phyloP scores from a whole-genome alignment of 2,888 invertebrate species.

The Aethes cnicana region DNA sequence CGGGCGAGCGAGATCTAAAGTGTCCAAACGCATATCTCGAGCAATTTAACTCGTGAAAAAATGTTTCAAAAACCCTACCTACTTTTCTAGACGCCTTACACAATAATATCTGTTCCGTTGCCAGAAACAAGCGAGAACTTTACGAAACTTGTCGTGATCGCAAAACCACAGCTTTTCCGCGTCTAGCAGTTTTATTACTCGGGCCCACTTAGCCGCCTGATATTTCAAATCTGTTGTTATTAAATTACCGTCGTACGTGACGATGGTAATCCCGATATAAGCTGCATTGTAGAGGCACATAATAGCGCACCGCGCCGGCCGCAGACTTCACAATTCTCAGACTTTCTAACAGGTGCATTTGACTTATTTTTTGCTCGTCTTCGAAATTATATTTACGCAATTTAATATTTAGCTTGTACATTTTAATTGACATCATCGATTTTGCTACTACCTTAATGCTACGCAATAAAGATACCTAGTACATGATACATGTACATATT shows the following conservation, averaged over 20 bases:
- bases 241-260: slow-evolving; percentile 52
- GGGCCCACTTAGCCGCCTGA: slow-evolving; percentile 49
- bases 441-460: neutral
- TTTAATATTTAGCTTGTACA: slow-evolving; percentile 1
- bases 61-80: slow-evolving; percentile 38
- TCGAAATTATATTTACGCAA: slow-evolving; percentile 3
- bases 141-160: slow-evolving; percentile 74
- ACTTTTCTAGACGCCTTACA: slow-evolving; percentile 60
- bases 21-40: slow-evolving; percentile 27
- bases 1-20: slow-evolving; percentile 13
- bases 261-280: slow-evolving; percentile 42
- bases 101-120: slow-evolving; percentile 53
- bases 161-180: slow-evolving; percentile 69
- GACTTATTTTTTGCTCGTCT: neutral
- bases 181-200: slow-evolving; percentile 55
- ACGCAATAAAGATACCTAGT: neutral
- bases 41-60: slow-evolving; percentile 46
- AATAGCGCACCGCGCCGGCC: slow-evolving; percentile 36
- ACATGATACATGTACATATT: neutral
- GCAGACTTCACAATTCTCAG: slow-evolving; percentile 29
- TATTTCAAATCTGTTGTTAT: slow-evolving; percentile 53
- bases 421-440: slow-evolving; percentile 4
- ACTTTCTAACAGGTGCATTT: slow-evolving; percentile 34
- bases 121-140: slow-evolving; percentile 60
- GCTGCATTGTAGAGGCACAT: slow-evolving; percentile 28